Base-by-base conservation (phyloP, 2,113 vertebrate species). In the Cricetomys ansorgei region DNA sequence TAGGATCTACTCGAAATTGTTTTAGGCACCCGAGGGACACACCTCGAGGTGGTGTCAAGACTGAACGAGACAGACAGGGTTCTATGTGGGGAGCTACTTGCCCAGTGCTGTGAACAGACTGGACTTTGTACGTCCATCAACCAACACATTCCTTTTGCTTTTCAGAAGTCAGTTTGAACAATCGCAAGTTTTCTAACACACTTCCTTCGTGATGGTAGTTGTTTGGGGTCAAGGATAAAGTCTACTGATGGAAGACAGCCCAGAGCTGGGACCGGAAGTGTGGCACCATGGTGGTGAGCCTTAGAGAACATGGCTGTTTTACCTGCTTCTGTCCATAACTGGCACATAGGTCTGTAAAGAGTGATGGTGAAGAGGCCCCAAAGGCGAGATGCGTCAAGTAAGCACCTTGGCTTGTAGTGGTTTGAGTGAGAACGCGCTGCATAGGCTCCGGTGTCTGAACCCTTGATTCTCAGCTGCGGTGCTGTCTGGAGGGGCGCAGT, bases 61-160 rank as follows among this genome's bases (percentile, higher is more conserved):
- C 0, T 45, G 65, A n/a, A 72, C 40, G 72, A 65, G 23, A 89
- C 2, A 76, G 77, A 89, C 2, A 76, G 77, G 40, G 3, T n/a
- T 86, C 29, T 34, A 11, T 19, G 9, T 43, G 40, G 27, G 45
- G 84, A 72, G 50, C 1, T 76, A 29, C 40, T 76, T 40, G 31
- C 65, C 55, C 50, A 70, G 50, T 43, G 92, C 94, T 86, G n/a
- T 69, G 65, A 94, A 88, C 17, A 76, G 59, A n/a, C 67, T 48
- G 48, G 43, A n/a, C 27, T 92, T 90, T 94, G n/a, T 34, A 76
- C 53, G 13, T 13, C 37, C 48, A 64, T 45, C 50, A 50, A 70
- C 8, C 37, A 40, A 81, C 64, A 85, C 31, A 62, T 81, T 87
- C 1, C 19, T 90, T 72, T 92, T 43, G 75, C 40, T 87, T 70